A percentile compares a stretch with the other conserved stretches of the same genome.
Evolutionary conservation across 2,888 invertebrate species (phyloP).

Genomic region (Heteropelma amictum): DNA sequence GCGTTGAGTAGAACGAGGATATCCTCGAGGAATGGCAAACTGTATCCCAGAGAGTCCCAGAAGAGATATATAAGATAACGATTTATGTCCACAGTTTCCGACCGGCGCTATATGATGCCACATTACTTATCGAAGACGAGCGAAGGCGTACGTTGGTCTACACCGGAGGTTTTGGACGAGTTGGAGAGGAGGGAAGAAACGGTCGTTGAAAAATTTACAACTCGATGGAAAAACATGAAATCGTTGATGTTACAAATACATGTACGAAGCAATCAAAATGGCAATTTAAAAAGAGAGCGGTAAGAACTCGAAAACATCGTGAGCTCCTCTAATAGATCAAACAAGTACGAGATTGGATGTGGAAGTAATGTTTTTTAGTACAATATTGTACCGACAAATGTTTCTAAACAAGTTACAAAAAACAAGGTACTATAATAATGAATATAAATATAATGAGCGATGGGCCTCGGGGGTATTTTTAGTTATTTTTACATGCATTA

Average conservation of each 20-base stretch:
- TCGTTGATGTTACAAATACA: neutral
- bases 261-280: neutral
- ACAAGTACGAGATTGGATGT: too few relatives aligned
- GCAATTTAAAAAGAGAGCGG: neutral
- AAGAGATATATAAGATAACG: conserved; percentile 65
- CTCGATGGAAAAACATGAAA: neutral
- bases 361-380: too few relatives aligned
- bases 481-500: too few relatives aligned
- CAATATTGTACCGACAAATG: too few relatives aligned
- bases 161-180: neutral
- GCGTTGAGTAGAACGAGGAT: too few relatives aligned
- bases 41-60: conserved; percentile 59
- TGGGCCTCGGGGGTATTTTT: too few relatives aligned
- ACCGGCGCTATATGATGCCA: conserved; percentile 50
- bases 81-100: conserved; percentile 65
- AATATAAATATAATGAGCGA: too few relatives aligned
- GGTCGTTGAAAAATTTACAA: conserved; percentile 32
- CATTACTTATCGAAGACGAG: conserved; percentile 60
- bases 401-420: too few relatives aligned
- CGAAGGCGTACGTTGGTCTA: neutral
- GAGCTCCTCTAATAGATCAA: too few relatives aligned
- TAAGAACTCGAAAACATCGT: neutral
- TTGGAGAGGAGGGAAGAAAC: neutral
- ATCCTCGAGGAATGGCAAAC: conserved; percentile 31
- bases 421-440: too few relatives aligned